These are phyloP conservation scores for Dermolepida albohirtum DNA, from an alignment of 2,888 invertebrate species.

Conservation along the genomic window DNA sequence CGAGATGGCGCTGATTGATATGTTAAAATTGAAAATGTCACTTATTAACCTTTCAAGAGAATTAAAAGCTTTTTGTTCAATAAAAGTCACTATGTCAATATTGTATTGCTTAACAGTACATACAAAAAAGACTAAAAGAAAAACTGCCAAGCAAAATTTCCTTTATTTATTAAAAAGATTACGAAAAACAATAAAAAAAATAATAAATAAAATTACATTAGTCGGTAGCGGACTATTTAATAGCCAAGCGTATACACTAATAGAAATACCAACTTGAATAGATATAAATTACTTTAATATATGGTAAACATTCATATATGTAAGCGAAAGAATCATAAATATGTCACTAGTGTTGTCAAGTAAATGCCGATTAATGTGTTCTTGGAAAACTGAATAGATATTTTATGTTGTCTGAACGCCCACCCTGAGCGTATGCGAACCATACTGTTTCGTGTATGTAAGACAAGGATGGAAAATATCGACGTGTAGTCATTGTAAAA, in stretches of 20 bases:
- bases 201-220: slow-evolving; percentile 10
- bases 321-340: slow-evolving; percentile 65
- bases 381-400: slow-evolving; percentile 60
- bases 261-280: slow-evolving; percentile 65
- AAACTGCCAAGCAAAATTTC: slow-evolving; percentile 50
- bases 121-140: no score
- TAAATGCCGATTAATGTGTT: slow-evolving; percentile 67
- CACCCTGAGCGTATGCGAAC: background rate
- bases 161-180: slow-evolving; percentile 54
- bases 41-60: no score
- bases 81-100: no score
- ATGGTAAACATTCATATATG: slow-evolving; percentile 67
- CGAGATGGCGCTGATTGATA: no score
- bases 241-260: slow-evolving; percentile 62
- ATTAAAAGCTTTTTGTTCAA: no score
- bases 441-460: background rate
- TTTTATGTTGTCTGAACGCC: slow-evolving; percentile 42
- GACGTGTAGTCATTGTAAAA: slow-evolving; percentile 13
- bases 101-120: no score
- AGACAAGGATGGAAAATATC: slow-evolving; percentile 7
- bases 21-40: no score
- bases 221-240: slow-evolving; percentile 53
- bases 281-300: slow-evolving; percentile 66
- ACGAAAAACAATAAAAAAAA: slow-evolving; percentile 57
- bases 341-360: slow-evolving; percentile 66